Conservation (phyloP, 2,888 invertebrate genomes). For the Ptilodon capucinus region DNA sequence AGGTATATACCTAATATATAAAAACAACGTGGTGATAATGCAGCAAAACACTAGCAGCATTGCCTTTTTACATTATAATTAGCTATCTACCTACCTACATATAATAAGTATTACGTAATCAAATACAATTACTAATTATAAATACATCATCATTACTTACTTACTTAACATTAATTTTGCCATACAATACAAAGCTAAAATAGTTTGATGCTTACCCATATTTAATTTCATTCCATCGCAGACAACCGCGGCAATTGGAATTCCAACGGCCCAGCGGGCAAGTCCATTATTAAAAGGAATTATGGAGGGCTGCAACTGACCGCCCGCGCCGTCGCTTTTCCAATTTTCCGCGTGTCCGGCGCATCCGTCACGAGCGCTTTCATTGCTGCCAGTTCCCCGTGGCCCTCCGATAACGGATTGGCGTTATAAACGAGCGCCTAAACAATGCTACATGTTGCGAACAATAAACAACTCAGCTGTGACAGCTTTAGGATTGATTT, state of each 20-base stretch:
- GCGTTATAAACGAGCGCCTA: slow-evolving; percentile 26
- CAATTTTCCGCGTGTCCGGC: slow-evolving; percentile 55
- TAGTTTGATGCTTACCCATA: slow-evolving; percentile 3
- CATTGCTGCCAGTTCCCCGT: too few species aligned
- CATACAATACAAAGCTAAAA: too few species aligned
- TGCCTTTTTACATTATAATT: too few species aligned
- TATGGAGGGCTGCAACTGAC: slow-evolving; percentile 32
- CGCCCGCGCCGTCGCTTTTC: slow-evolving; percentile 41
- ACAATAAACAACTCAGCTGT: slow-evolving; percentile 5
- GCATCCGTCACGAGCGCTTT: slow-evolving; percentile 40
- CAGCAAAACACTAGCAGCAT: too few species aligned
- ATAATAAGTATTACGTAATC: too few species aligned
- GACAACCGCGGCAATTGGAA: slow-evolving; percentile 6
- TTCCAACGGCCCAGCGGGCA: slow-evolving; percentile 11
- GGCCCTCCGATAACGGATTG: slow-evolving; percentile 24
- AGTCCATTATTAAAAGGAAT: slow-evolving; percentile 12
- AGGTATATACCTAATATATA: too few species aligned
- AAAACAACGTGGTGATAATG: too few species aligned
- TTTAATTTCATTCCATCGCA: slow-evolving; percentile 3
- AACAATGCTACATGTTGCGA: slow-evolving; percentile 14
- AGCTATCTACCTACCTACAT: too few species aligned
- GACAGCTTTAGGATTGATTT: slow-evolving; percentile 29
- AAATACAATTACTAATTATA: too few species aligned
- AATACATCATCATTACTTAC: too few species aligned
- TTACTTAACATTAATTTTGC: too few species aligned